Percentiles rank a stretch among this genome's conserved stretches.
phyloP scores from a whole-genome alignment of 2,113 vertebrate species.

The Astur gentilis region DNA sequence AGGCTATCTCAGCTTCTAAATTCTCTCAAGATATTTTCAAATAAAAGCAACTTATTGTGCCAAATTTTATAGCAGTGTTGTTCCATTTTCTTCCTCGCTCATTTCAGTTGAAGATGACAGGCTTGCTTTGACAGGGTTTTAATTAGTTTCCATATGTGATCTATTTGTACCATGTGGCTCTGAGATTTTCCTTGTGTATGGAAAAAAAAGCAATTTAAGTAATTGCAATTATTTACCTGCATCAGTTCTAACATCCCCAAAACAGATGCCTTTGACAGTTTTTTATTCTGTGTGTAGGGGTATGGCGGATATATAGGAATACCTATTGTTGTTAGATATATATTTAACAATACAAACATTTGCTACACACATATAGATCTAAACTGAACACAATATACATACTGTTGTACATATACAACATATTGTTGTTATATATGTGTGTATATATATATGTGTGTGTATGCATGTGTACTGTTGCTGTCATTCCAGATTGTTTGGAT shows the following conservation, averaged over 20 bases:
- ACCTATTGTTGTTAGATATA: neutral
- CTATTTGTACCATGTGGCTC: conserved; percentile 50
- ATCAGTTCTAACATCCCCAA: conserved; percentile 26
- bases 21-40: conserved; percentile 18
- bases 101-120: conserved; percentile 48
- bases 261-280: conserved; percentile 51
- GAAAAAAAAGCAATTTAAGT: conserved; percentile 25
- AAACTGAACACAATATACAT: neutral
- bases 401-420: neutral
- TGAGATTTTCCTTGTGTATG: conserved; percentile 48
- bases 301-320: neutral
- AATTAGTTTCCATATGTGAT: conserved; percentile 73
- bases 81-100: conserved; percentile 51
- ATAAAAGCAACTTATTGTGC: conserved; percentile 35
- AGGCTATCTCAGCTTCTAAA: neutral
- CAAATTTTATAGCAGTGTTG: conserved; percentile 29
- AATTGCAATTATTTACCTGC: conserved; percentile 60
- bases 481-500: conserved; percentile 22
- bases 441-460: neutral
- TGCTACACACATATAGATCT: neutral
- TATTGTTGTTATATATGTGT: neutral
- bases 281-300: neutral
- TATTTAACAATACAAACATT: neutral
- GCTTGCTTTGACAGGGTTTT: conserved; percentile 63
- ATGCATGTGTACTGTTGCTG: neutral